Evolutionary conservation across 2,113 vertebrate species (phyloP).

Genomic region (Fukomys damarensis): DNA sequence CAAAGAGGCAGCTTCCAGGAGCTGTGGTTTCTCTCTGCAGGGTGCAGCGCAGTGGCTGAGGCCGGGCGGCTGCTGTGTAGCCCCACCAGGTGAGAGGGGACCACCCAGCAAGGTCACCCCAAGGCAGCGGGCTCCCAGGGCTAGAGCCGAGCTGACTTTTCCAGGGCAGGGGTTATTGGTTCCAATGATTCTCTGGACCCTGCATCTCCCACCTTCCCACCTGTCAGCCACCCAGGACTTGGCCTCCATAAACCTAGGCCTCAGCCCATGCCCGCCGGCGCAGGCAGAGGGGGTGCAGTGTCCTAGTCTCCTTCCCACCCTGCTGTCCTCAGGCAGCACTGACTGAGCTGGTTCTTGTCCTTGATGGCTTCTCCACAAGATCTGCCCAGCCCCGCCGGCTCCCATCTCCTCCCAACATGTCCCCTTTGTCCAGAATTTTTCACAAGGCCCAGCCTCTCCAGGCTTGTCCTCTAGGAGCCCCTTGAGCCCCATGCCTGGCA

Average conservation of each 20-base stretch:
- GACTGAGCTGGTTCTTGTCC: too few species aligned
- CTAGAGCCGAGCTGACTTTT: accelerated
- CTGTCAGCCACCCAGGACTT: background rate
- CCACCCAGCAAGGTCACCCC: background rate
- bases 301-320: slow-evolving; percentile 10
- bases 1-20: background rate
- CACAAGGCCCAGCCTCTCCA: background rate
- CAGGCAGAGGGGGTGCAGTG: too few species aligned
- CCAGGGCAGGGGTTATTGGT: background rate
- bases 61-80: background rate
- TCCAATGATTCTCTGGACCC: background rate
- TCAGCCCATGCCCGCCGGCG: accelerated
- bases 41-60: background rate
- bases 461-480: background rate
- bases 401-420: background rate
- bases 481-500: background rate
- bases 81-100: background rate
- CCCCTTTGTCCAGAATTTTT: background rate
- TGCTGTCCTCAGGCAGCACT: background rate
- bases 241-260: background rate
- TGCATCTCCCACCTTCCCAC: background rate
- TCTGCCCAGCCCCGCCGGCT: background rate
- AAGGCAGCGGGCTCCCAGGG: background rate
- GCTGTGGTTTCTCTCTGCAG: background rate
- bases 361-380: too few species aligned